phyloP scores from a whole-genome alignment of 2,113 vertebrate genomes.

The Zapus hudsonius region DNA sequence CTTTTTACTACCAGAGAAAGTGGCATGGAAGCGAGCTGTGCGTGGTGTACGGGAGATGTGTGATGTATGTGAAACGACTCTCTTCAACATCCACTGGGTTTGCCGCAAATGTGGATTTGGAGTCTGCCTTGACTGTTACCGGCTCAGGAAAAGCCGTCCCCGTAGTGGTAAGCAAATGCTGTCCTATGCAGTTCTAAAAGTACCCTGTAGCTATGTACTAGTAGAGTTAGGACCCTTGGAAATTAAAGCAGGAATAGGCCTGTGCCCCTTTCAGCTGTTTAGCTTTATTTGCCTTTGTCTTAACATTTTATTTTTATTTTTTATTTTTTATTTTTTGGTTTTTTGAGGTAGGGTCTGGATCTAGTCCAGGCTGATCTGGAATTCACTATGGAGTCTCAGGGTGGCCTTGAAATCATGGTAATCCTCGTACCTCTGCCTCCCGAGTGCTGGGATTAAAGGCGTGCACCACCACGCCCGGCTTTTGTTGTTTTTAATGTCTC shows the following conservation, averaged over 20 bases:
- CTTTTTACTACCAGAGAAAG: conserved; percentile 91
- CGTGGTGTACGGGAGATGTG: conserved; percentile 98
- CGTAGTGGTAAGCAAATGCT: conserved; percentile 90
- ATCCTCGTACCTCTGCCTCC: no score
- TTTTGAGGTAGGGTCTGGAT: no score
- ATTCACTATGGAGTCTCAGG: no score
- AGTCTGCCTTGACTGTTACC: conserved; percentile 98
- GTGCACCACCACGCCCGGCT: no score
- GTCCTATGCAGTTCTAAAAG: neutral
- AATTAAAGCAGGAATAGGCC: neutral
- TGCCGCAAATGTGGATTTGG: conserved; percentile 99
- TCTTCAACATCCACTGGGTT: conserved; percentile 99
- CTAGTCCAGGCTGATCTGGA: no score
- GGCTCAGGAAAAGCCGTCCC: conserved; percentile 94
- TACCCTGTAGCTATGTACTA: neutral
- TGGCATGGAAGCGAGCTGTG: conserved; percentile 98
- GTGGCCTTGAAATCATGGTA: no score
- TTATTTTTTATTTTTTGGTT: neutral
- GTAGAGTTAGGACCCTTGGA: neutral
- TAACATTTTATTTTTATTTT: neutral
- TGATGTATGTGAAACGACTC: conserved; percentile 97
- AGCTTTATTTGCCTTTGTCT: neutral
- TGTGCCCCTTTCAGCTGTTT: neutral
- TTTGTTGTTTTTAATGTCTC: neutral
- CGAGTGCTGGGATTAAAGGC: no score